These are phyloP conservation scores for Peromyscus polionotus DNA, from an alignment of 2,113 vertebrate genomes.

Conservation along the genomic window DNA sequence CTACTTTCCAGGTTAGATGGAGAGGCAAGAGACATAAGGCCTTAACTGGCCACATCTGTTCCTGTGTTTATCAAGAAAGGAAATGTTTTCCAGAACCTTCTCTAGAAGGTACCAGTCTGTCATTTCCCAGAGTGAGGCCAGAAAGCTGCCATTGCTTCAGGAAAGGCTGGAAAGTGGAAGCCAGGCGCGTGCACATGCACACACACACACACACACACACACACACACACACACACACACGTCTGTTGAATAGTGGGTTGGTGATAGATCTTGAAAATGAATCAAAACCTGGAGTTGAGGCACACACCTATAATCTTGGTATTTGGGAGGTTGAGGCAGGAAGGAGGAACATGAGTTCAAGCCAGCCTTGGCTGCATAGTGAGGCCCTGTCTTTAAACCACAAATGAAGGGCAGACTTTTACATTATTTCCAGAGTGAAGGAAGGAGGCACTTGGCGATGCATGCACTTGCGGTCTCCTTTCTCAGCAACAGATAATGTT, in stretches of 20 bases:
- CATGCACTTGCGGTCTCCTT: neutral
- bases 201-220: neutral
- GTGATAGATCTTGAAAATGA: conserved; percentile 11
- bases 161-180: neutral
- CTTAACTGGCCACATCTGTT: neutral
- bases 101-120: neutral
- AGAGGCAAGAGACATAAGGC: neutral
- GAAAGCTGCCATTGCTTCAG: neutral
- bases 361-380: neutral
- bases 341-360: neutral
- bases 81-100: neutral
- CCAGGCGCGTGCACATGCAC: neutral
- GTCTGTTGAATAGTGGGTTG: accelerated
- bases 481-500: neutral
- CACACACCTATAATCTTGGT: neutral
- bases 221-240: neutral
- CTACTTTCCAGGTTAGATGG: neutral
- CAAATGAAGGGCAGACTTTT: neutral
- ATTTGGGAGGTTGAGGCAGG: neutral
- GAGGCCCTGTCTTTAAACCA: neutral
- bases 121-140: neutral
- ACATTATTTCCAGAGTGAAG: neutral
- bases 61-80: neutral
- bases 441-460: neutral
- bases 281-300: neutral